Conservation (phyloP, 2,888 invertebrate species). For the Drosophila cyrtoloma region DNA sequence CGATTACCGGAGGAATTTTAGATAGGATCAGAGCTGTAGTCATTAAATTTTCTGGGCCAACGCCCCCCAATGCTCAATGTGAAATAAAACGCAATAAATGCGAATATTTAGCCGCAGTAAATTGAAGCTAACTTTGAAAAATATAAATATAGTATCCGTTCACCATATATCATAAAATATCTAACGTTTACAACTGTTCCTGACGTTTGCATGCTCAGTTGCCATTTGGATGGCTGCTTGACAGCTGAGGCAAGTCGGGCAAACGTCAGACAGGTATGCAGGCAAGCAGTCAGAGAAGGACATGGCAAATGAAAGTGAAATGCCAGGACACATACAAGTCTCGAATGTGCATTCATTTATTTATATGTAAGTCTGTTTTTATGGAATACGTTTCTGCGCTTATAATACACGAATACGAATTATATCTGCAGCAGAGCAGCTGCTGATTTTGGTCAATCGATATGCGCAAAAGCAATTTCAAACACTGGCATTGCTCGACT, state of each 20-base stretch:
- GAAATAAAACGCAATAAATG: slow-evolving; percentile 39
- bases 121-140: slow-evolving; percentile 6
- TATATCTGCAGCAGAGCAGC: slow-evolving; percentile 65
- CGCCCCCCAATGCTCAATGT: slow-evolving; percentile 36
- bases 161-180: slow-evolving; percentile 40
- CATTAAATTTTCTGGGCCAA: slow-evolving; percentile 39
- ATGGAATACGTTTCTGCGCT: not conserved
- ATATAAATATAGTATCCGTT: slow-evolving; percentile 19
- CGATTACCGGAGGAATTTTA: slow-evolving; percentile 6
- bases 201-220: slow-evolving; percentile 80
- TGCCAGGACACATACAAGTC: slow-evolving; percentile 35
- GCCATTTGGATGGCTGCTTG: slow-evolving; percentile 76
- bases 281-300: slow-evolving; percentile 12
- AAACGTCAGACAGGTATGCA: slow-evolving; percentile 22
- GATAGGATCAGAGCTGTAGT: slow-evolving; percentile 35
- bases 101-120: slow-evolving; percentile 19
- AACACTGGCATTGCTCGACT: slow-evolving; percentile 65
- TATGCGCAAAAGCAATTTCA: slow-evolving; percentile 53
- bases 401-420: slow-evolving; percentile 10
- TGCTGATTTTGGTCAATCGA: slow-evolving; percentile 74
- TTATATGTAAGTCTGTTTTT: not conserved
- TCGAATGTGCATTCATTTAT: slow-evolving; percentile 19
- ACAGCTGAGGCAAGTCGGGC: slow-evolving; percentile 54
- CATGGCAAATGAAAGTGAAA: slow-evolving; percentile 66
- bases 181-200: slow-evolving; percentile 65